Percentiles rank a stretch among this genome's conserved stretches.
Evolutionary conservation across 2,797 vertebrate species (phyloP).

Genomic region (Myotis vivesi): DNA sequence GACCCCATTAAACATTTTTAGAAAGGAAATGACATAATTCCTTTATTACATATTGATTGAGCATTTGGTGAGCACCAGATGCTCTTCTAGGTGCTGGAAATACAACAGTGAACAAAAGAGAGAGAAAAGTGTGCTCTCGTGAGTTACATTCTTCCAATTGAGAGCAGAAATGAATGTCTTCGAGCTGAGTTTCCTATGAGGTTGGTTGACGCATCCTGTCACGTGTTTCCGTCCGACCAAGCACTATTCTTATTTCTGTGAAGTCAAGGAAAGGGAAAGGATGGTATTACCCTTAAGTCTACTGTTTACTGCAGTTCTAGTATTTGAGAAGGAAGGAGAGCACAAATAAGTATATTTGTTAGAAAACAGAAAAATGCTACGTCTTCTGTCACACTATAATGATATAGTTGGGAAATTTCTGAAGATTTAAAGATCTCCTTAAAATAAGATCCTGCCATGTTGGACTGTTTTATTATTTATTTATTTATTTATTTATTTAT

Average conservation of each 20-base stretch:
- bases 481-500: not conserved
- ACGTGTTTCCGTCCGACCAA: not conserved
- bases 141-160: not conserved
- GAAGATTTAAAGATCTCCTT: not conserved
- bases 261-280: slow-evolving; percentile 36
- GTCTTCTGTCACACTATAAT: not conserved
- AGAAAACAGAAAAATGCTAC: not conserved
- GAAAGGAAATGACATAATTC: not conserved
- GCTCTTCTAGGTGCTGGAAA: not conserved
- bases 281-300: not conserved
- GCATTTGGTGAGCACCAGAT: not conserved
- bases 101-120: not conserved
- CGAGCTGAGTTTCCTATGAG: not conserved
- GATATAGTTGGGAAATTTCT: not conserved
- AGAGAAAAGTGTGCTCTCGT: not conserved
- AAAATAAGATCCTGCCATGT: not conserved
- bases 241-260: not conserved
- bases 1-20: not conserved
- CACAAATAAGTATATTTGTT: not conserved
- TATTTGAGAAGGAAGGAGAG: not conserved
- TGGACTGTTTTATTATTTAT: not conserved
- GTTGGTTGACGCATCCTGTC: not conserved
- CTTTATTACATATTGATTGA: not conserved
- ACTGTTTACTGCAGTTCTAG: not conserved
- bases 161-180: not conserved